Conservation (phyloP, 2,797 vertebrate genomes). For the Epinephelus awoara region DNA sequence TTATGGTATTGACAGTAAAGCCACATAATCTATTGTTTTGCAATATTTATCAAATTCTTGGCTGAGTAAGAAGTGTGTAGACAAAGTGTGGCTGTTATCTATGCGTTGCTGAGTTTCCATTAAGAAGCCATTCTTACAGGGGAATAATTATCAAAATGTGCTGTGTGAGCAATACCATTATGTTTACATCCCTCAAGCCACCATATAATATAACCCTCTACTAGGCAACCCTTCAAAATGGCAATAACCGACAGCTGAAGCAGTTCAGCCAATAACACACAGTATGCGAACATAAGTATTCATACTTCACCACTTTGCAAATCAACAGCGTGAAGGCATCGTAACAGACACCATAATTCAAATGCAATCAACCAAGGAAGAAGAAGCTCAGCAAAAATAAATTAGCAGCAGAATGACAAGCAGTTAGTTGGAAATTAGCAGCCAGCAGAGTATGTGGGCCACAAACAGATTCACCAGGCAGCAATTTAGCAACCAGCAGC, state of each 20-base stretch:
- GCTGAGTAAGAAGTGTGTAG: neutral
- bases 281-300: neutral
- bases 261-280: neutral
- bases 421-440: neutral
- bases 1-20: conserved; percentile 3
- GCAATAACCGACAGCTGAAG: neutral
- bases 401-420: neutral
- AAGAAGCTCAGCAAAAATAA: neutral
- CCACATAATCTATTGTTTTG: neutral
- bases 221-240: neutral
- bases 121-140: neutral
- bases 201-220: neutral
- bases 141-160: neutral
- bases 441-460: neutral
- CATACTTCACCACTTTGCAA: neutral
- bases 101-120: conserved; percentile 4
- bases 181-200: conserved; percentile 16
- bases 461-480: neutral
- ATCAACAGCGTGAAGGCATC: neutral
- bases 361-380: neutral
- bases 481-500: neutral
- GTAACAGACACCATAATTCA: neutral
- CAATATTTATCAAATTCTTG: neutral
- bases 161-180: neutral
- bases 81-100: neutral